Conservation (phyloP, 2,113 vertebrate species). For the Lonchura striata region DNA sequence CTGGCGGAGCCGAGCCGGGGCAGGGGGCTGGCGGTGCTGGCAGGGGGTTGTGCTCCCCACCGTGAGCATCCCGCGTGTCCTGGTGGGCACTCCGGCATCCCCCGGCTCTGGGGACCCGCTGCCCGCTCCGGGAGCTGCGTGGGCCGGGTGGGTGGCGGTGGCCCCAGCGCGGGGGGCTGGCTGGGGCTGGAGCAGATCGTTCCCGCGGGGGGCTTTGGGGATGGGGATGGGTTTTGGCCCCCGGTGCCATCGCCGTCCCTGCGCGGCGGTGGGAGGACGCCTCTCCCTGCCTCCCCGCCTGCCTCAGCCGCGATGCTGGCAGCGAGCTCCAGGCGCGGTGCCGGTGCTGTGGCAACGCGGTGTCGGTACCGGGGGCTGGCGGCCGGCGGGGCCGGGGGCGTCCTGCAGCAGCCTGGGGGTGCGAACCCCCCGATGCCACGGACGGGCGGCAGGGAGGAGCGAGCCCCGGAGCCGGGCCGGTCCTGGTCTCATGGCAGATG, state of each 20-base stretch:
- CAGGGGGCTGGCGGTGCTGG: background rate
- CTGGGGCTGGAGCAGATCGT: background rate
- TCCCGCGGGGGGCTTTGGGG: background rate
- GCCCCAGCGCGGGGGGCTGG: background rate
- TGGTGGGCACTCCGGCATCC: background rate
- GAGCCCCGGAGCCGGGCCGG: accelerated
- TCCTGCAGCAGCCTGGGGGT: background rate
- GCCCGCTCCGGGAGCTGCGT: accelerated
- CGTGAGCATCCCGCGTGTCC: background rate
- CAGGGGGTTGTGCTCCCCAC: background rate
- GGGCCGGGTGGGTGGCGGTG: background rate
- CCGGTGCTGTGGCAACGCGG: background rate
- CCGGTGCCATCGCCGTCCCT: accelerated
- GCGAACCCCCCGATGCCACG: accelerated
- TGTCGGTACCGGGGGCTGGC: background rate
- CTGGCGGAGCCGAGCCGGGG: background rate
- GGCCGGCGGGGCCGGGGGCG: background rate
- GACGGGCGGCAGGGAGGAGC: background rate
- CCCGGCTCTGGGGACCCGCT: background rate
- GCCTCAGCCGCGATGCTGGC: background rate
- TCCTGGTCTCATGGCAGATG: accelerated
- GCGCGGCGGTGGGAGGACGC: background rate
- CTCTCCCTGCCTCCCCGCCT: background rate
- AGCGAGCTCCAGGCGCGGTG: background rate
- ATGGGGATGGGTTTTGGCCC: background rate